Evolutionary conservation across 2,888 invertebrate species (phyloP), one percentile per base, ranked within the genome.

Genomic region (Uloborus plumipes): DNA sequence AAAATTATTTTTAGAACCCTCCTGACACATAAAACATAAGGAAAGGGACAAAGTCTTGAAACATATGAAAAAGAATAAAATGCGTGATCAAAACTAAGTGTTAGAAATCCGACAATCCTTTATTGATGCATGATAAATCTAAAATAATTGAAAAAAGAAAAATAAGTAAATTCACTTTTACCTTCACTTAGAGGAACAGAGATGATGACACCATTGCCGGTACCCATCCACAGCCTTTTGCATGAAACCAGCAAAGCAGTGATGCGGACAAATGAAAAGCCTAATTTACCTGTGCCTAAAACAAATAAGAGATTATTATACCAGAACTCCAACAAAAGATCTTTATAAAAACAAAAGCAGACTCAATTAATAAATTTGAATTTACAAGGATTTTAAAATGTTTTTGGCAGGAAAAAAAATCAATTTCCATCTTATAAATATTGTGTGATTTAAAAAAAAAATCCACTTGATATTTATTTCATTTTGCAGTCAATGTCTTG

Each of bases 181-280:
- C 84, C 76, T 65, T 81, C 81, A 20, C 82, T 66, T 47, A 84
- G 69, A 62, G 84, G 84, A 55, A 84, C 82, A 61, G 91, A 90
- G 55, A 92, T 89, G 83, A 92, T 90, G 66, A 92, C 91, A 51
- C 92, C 99, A 88, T 99, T 99, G 86, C 98, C 98, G 18, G 99
- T 99, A 20, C 98, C 98, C 87, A 99, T 98, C 99, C 99, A 99
- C 83, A 99, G 91, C 59, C 99, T 92, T 86, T 96, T 95, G 72
- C 97, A 96, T 74, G 98, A 96, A 85, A 98, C 95, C 87, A 97
- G 92, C 85, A 99, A 90, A 6, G 98, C 95, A 0, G 99, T 99
- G 87, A 99, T 98, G 85, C 97, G 92, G 16, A 96, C 95, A 88
- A 99, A 94, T 0, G 98, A 97, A 90, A 99, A 98, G 22, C 84